Percentiles rank a stretch among this genome's conserved stretches.
phyloP scores from a whole-genome alignment of 2,888 invertebrate species.

The Labia minor region DNA sequence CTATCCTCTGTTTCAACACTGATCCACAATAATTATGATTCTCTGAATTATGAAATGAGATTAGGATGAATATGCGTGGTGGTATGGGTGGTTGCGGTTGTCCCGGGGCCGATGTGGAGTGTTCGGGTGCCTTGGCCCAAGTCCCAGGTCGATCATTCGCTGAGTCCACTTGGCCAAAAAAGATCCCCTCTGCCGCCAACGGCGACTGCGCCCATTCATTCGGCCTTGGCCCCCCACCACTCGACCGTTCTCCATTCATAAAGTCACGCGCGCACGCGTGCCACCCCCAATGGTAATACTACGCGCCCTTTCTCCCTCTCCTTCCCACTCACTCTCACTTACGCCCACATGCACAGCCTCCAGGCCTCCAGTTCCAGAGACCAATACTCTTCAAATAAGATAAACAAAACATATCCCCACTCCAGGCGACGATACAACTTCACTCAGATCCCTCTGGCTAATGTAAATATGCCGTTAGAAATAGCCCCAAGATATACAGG shows the following conservation, averaged over 20 bases:
- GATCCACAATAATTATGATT: too few species aligned
- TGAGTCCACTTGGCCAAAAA: conserved; percentile 7
- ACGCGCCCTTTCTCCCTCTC: background rate
- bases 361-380: background rate
- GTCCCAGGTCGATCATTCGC: conserved; percentile 13
- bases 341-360: background rate
- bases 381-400: background rate
- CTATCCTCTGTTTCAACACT: too few species aligned
- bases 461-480: too few species aligned
- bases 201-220: conserved; percentile 1
- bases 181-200: background rate
- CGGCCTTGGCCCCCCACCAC: background rate
- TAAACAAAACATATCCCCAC: background rate
- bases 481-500: too few species aligned
- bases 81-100: too few species aligned
- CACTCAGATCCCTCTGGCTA: background rate
- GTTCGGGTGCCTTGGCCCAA: background rate
- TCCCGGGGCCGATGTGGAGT: background rate
- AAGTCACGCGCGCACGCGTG: conserved; percentile 13
- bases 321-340: background rate
- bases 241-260: background rate
- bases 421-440: background rate
- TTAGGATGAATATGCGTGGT: too few species aligned
- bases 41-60: too few species aligned
- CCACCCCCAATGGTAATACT: background rate